phyloP scores from a whole-genome alignment of 92 coral and sea anemone species.

The Heliopora coerulea region DNA sequence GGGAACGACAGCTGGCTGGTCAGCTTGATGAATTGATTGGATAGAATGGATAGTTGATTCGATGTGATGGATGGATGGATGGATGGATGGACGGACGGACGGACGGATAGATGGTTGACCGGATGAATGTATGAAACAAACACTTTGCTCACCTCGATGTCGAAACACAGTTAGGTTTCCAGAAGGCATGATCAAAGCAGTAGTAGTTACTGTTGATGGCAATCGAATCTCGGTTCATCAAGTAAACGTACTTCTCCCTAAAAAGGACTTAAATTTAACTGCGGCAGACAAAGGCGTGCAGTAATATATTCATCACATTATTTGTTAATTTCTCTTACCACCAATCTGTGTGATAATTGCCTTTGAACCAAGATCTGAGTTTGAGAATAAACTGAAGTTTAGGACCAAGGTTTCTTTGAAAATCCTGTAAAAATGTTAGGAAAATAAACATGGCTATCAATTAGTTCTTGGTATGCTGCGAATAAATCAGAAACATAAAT shows the following conservation, averaged over 20 bases:
- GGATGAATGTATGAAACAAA: neutral
- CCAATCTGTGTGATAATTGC: slow-evolving; percentile 95
- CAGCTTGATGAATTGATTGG: no score
- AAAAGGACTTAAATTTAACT: neutral
- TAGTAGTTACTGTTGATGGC: slow-evolving; percentile 96
- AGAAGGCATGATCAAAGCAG: slow-evolving; percentile 82
- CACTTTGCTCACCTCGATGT: slow-evolving; percentile 66
- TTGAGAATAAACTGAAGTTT: slow-evolving; percentile 88
- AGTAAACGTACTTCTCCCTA: slow-evolving; percentile 88
- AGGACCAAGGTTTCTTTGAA: slow-evolving; percentile 87
- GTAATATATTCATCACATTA: no score
- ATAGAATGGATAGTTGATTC: no score
- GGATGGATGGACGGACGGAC: no score
- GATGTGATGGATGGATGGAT: no score
- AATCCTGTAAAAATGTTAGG: slow-evolving; percentile 57
- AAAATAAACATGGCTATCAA: neutral
- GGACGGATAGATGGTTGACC: no score
- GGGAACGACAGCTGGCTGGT: no score
- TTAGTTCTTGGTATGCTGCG: no score
- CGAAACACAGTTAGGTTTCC: slow-evolving; percentile 86
- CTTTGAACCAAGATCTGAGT: slow-evolving; percentile 93
- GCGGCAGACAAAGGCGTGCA: no score
- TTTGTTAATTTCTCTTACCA: slow-evolving; percentile 45
- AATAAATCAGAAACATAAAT: no score
- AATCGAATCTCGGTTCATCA: slow-evolving; percentile 80